Evolutionary conservation across 2,797 vertebrate species (phyloP).

Genomic region (Cercopithecus hamlyni): DNA sequence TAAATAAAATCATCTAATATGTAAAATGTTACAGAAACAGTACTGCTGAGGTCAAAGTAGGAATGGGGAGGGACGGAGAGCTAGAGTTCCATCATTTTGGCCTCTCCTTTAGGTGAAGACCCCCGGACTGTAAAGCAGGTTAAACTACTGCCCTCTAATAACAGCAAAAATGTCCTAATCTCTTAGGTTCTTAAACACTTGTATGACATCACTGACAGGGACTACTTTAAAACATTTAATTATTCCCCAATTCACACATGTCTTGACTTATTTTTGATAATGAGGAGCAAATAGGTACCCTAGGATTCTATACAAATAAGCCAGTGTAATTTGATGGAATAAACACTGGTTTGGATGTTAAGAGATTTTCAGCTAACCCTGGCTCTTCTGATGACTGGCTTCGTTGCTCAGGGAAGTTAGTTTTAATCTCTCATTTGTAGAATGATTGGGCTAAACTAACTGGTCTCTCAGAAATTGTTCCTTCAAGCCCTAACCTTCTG

Average conservation of each 20-base stretch:
- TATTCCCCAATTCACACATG: neutral
- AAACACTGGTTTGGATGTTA: neutral
- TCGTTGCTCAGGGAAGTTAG: neutral
- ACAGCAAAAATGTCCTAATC: neutral
- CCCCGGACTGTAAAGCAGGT: neutral
- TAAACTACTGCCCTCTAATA: neutral
- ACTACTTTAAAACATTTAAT: neutral
- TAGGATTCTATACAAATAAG: neutral
- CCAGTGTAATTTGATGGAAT: neutral
- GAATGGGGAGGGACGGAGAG: no score
- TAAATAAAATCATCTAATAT: neutral
- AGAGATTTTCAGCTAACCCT: neutral
- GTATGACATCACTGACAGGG: neutral
- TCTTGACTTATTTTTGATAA: neutral
- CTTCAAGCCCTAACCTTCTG: neutral
- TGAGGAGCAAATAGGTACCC: neutral
- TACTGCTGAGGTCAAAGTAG: neutral
- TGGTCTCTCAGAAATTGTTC: neutral
- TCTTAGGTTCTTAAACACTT: neutral
- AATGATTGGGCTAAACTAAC: neutral
- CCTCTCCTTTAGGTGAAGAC: neutral
- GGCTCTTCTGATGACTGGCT: neutral
- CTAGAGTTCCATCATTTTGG: neutral
- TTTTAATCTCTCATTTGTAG: conserved; percentile 24
- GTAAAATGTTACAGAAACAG: neutral